phyloP scores from a whole-genome alignment of 2,888 invertebrate species.

The Eledona agricola region DNA sequence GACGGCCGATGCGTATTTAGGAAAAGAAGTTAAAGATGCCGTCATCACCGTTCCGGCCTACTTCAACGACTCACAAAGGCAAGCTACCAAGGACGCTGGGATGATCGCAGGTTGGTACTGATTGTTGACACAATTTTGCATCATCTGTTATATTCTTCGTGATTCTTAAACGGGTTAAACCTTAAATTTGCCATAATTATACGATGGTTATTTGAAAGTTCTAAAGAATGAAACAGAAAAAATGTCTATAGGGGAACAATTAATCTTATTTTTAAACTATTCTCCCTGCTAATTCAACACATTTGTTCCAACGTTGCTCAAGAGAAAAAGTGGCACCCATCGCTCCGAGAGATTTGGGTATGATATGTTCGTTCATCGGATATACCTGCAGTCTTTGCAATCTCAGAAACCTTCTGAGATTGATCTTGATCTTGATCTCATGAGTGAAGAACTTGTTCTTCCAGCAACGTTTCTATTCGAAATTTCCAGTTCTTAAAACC shows the following conservation, averaged over 20 bases:
- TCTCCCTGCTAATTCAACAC: too few species aligned
- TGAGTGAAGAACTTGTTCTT: too few species aligned
- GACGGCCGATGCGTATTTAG: slow-evolving; percentile 62
- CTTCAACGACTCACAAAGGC: slow-evolving; percentile 78
- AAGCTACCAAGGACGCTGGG: slow-evolving; percentile 87
- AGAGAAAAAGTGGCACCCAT: too few species aligned
- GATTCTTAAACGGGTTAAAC: neutral
- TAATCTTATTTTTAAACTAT: too few species aligned
- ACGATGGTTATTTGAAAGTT: neutral
- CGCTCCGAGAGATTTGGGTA: too few species aligned
- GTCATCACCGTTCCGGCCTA: slow-evolving; percentile 84
- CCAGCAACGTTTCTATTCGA: too few species aligned
- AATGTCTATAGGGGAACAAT: neutral
- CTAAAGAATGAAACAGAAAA: neutral
- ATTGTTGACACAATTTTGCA: neutral
- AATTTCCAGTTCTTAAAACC: too few species aligned
- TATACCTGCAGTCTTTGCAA: too few species aligned
- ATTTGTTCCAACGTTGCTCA: too few species aligned
- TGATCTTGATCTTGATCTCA: too few species aligned
- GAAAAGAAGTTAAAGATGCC: slow-evolving; percentile 71
- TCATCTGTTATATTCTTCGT: neutral
- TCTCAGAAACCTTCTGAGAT: too few species aligned
- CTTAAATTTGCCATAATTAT: neutral
- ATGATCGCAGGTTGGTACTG: slow-evolving; percentile 53
- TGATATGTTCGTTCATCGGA: too few species aligned